phyloP scores from a whole-genome alignment of 2,797 vertebrate genomes.

The Xyrichtys novacula region DNA sequence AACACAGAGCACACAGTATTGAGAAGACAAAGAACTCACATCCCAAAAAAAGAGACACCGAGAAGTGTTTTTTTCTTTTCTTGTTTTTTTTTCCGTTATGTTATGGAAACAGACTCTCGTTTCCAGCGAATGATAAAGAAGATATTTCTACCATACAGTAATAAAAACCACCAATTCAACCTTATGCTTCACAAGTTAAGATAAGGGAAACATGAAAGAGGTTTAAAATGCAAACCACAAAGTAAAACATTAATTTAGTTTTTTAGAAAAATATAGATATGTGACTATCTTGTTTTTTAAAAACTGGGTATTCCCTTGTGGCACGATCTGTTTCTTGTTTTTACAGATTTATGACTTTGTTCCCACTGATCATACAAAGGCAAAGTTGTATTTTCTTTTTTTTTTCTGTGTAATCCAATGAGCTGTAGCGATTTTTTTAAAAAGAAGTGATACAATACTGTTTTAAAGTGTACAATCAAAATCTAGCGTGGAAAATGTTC shows the following conservation, averaged over 20 bases:
- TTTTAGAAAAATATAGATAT: conserved; percentile 95
- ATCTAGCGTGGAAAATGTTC: conserved; percentile 71
- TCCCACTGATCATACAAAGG: conserved; percentile 54
- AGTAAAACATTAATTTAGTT: conserved; percentile 92
- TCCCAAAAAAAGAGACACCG: conserved; percentile 64
- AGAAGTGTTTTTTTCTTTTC: conserved; percentile 51
- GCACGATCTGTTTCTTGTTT: conserved; percentile 75
- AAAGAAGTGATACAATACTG: conserved; percentile 79
- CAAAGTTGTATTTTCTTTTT: conserved; percentile 44
- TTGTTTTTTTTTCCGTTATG: conserved; percentile 56
- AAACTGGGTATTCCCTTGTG: conserved; percentile 83
- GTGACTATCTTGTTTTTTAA: conserved; percentile 87
- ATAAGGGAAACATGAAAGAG: conserved; percentile 84
- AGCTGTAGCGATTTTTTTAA: conserved; percentile 66
- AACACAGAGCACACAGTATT: conserved; percentile 81
- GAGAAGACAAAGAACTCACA: conserved; percentile 76
- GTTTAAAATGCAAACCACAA: conserved; percentile 83
- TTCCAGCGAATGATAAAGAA: conserved; percentile 71
- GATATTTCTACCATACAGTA: conserved; percentile 79
- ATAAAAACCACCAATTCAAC: conserved; percentile 86
- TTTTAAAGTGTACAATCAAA: conserved; percentile 88
- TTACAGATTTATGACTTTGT: conserved; percentile 79
- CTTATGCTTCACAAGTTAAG: conserved; percentile 87
- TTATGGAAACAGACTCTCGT: conserved; percentile 80
- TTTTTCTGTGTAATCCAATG: conserved; percentile 57